Percentiles rank a stretch among this genome's conserved stretches.
These are phyloP conservation scores for Dicyrtoma fusca DNA, from an alignment of 2,888 invertebrate genomes.

Conservation along the genomic window DNA sequence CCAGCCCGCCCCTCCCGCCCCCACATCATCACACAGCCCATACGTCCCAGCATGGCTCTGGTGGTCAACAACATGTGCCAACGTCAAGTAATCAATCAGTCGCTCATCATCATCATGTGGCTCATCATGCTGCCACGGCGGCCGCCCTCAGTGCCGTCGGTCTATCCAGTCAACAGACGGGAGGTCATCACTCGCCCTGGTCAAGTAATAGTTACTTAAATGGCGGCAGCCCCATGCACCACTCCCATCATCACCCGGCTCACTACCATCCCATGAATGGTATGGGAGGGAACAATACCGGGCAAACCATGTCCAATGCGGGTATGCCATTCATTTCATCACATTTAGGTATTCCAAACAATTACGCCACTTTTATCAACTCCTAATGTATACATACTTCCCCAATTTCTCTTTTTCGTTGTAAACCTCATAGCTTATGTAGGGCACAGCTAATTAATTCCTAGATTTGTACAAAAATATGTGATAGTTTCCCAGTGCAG, in stretches of 20 bases:
- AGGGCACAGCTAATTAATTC: too few species aligned
- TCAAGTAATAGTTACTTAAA: conserved; percentile 57
- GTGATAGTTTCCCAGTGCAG: too few species aligned
- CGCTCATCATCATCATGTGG: conserved; percentile 61
- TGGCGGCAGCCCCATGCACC: conserved; percentile 57
- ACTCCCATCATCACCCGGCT: conserved; percentile 55
- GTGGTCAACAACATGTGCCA: conserved; percentile 64
- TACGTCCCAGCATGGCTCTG: conserved; percentile 67
- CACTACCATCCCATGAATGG: conserved; percentile 55
- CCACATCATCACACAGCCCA: conserved; percentile 60
- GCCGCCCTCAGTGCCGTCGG: conserved; percentile 65
- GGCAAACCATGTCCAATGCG: conserved; percentile 49
- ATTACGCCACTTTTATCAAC: too few species aligned
- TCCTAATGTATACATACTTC: too few species aligned
- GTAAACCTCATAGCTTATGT: too few species aligned
- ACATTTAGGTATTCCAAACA: too few species aligned
- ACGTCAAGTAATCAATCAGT: conserved; percentile 69
- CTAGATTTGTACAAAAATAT: too few species aligned
- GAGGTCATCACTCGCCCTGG: conserved; percentile 66
- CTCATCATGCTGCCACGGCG: conserved; percentile 58
- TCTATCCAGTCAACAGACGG: conserved; percentile 60
- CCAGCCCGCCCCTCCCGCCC: conserved; percentile 66
- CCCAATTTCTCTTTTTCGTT: too few species aligned
- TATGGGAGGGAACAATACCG: conserved; percentile 34
- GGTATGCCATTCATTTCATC: conserved; percentile 38